Evolutionary conservation across 2,888 invertebrate genomes (phyloP), one percentile per base, ranked within the genome.

Genomic region (Melolontha melolontha): DNA sequence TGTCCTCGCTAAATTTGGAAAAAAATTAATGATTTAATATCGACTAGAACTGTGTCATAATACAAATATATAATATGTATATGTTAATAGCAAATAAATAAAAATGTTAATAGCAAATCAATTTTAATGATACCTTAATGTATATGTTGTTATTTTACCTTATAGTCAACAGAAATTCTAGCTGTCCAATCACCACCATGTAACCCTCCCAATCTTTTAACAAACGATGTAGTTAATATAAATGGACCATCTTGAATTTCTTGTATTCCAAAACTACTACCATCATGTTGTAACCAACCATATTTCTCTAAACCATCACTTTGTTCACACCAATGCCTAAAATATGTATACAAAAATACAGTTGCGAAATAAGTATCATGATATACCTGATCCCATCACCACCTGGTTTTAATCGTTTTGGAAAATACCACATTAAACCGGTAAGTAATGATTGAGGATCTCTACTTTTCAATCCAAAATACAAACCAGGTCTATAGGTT

Each of bases 351-450:
- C 34, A 55, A 29, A 64, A 42, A 47, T 47, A 44, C 16, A 63
- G 44, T 17, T 44, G 42, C 27, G 27, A 57, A 27, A 44, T 42
- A 65, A 68, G 22, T 57, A 40, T 22, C 63, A 42, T 17, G 49
- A 69, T 70, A 75, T 82, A 90, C 85, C 94, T 87, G 41, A 94
- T 89, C 0, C 94, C 94, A 72, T 92, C 91, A 71, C 92, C 92
- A 39, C 89, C 89, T 1, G 89, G 87, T 0, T 87, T 85, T 27
- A 91, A 78, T 73, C 88, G 85, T 1, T 87, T 87, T 0, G 93
- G 93, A 71, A 92, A 90, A 80, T 98, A 96, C 98, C 98, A 98
- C 97, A 98, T 97, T 17, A 98, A 84, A 0, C 99, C 99, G 77
- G 95, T 92, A 0, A 97, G 91, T 0, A 97, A 88, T 0, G 98